Evolutionary conservation across 2,113 vertebrate genomes (phyloP).

Genomic region (Syngnathus typhle): DNA sequence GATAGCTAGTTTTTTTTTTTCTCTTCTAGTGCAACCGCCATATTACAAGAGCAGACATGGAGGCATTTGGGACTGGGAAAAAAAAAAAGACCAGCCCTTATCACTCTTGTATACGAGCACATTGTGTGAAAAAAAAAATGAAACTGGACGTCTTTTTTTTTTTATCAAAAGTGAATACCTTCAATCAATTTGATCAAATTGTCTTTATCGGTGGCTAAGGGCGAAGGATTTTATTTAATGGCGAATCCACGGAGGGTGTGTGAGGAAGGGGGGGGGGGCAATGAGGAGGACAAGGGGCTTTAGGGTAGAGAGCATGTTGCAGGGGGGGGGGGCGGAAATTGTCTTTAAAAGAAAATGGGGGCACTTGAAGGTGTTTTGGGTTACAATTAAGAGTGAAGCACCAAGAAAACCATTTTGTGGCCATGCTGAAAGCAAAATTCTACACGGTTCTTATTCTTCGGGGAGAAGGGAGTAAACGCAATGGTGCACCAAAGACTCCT

Average conservation of each 20-base stretch:
- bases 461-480: constrained; percentile 41
- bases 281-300: constrained; percentile 44
- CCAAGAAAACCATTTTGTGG: constrained; percentile 64
- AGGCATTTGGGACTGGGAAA: constrained; percentile 61
- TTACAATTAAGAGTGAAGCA: constrained; percentile 52
- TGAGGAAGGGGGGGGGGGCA: constrained; percentile 36
- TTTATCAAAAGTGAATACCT: constrained; percentile 13
- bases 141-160: constrained; percentile 6
- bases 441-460: constrained; percentile 51
- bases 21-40: constrained; percentile 67
- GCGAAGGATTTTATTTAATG: constrained; percentile 28
- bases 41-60: constrained; percentile 72
- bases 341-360: constrained; percentile 48
- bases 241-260: constrained; percentile 65
- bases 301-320: constrained; percentile 33
- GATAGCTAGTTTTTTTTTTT: constrained; percentile 51
- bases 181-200: constrained; percentile 20
- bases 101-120: constrained; percentile 46
- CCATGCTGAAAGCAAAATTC: constrained; percentile 42
- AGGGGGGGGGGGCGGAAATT: constrained; percentile 45
- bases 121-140: constrained; percentile 31
- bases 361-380: constrained; percentile 48
- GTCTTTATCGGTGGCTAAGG: constrained; percentile 33
- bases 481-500: constrained; percentile 4
- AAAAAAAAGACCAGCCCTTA: constrained; percentile 52